phyloP scores from a whole-genome alignment of 2,113 vertebrate genomes.

The Plestiodon gilberti region DNA sequence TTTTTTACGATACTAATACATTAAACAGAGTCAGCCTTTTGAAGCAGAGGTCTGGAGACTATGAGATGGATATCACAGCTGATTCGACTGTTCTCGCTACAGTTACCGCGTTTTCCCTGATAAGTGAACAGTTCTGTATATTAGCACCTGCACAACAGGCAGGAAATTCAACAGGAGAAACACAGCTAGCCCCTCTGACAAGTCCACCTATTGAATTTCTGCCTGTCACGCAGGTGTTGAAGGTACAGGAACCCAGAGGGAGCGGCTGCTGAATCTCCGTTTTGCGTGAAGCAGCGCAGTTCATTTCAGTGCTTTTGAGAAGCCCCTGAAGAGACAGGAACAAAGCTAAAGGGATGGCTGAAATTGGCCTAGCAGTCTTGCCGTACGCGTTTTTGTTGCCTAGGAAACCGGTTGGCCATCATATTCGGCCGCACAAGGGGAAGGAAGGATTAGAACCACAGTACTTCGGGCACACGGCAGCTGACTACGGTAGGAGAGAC shows the following conservation, averaged over 20 bases:
- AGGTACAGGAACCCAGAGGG: too few relatives aligned
- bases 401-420: neutral
- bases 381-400: conserved; percentile 1
- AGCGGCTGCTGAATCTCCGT: too few relatives aligned
- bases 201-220: neutral
- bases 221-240: neutral
- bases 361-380: neutral
- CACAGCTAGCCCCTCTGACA: neutral
- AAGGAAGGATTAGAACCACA: neutral
- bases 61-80: neutral
- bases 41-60: too few relatives aligned
- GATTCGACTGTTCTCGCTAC: neutral
- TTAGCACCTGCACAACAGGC: neutral
- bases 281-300: too few relatives aligned
- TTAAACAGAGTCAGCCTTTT: too few relatives aligned
- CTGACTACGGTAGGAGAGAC: too few relatives aligned
- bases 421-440: neutral
- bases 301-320: too few relatives aligned
- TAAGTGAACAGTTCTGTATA: neutral
- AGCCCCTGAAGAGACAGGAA: too few relatives aligned
- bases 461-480: too few relatives aligned
- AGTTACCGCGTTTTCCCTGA: neutral
- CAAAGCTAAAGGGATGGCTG: too few relatives aligned
- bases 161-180: too few relatives aligned
- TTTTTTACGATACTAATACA: too few relatives aligned